Evolutionary conservation across 2,113 vertebrate genomes (phyloP).

Genomic region (Neogobius melanostomus): DNA sequence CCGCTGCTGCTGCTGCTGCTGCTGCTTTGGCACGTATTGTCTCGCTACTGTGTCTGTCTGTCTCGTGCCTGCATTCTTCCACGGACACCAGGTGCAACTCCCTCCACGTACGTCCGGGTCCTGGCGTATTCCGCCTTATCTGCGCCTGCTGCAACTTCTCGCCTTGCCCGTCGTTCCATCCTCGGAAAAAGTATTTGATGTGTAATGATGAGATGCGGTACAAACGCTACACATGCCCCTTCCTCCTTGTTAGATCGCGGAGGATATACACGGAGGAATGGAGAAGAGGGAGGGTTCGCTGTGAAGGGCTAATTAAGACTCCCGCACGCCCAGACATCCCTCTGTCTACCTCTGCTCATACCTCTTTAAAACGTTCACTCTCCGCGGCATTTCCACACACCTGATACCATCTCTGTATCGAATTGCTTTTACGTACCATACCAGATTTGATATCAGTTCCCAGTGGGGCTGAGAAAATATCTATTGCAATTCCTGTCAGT

Average conservation of each 20-base stretch:
- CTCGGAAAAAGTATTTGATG: neutral
- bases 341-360: slow-evolving; percentile 13
- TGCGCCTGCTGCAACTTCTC: slow-evolving; percentile 41
- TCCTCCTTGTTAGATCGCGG: neutral
- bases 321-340: slow-evolving; percentile 41
- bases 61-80: slow-evolving; percentile 53
- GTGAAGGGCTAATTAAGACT: slow-evolving; percentile 50
- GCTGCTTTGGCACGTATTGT: neutral
- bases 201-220: neutral
- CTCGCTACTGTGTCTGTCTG: slow-evolving; percentile 14
- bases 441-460: too few species aligned
- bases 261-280: slow-evolving; percentile 10
- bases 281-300: slow-evolving; percentile 22
- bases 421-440: neutral
- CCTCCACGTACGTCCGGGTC: neutral
- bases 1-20: slow-evolving; percentile 20
- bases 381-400: neutral
- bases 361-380: neutral
- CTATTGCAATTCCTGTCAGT: too few species aligned
- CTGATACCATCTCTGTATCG: neutral
- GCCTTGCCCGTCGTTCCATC: neutral
- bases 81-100: slow-evolving; percentile 40
- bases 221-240: neutral
- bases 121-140: slow-evolving; percentile 20
- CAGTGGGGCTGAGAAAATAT: too few species aligned